These are phyloP conservation scores for Mus spretus DNA, from an alignment of 2,797 vertebrate species.

Conservation along the genomic window DNA sequence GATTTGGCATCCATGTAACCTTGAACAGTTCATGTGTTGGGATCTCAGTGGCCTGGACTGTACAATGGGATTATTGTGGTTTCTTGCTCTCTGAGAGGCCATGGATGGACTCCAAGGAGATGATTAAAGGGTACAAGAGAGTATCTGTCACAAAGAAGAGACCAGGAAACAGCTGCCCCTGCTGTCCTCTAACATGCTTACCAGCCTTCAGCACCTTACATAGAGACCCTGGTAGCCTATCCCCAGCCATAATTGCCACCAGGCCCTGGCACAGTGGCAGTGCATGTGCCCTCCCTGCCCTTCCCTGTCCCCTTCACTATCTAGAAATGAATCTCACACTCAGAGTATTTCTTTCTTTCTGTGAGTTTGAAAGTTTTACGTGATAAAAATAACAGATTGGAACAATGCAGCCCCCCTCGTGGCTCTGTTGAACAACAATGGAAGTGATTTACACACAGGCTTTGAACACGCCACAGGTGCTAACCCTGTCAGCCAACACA, in stretches of 20 bases:
- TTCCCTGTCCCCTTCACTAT: background rate
- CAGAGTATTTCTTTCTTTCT: slow-evolving; percentile 33
- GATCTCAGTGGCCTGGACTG: background rate
- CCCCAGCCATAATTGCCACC: background rate
- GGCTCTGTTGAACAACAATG: background rate
- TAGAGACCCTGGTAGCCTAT: background rate
- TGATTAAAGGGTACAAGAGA: background rate
- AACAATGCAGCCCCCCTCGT: background rate
- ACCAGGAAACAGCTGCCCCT: background rate
- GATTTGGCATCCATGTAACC: background rate
- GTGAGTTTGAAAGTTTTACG: slow-evolving; percentile 47
- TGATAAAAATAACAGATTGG: slow-evolving; percentile 11
- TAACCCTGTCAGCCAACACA: background rate
- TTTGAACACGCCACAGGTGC: background rate
- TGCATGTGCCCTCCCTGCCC: background rate
- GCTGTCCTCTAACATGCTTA: background rate
- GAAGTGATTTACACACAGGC: background rate
- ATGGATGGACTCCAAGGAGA: background rate
- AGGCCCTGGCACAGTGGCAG: background rate
- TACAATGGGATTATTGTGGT: background rate
- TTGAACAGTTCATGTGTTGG: background rate
- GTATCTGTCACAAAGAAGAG: background rate
- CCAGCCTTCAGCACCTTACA: background rate
- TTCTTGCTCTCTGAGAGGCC: background rate
- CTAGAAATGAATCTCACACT: slow-evolving; percentile 51